phyloP scores from a whole-genome alignment of 2,113 vertebrate species.

The Hystrix brachyura region DNA sequence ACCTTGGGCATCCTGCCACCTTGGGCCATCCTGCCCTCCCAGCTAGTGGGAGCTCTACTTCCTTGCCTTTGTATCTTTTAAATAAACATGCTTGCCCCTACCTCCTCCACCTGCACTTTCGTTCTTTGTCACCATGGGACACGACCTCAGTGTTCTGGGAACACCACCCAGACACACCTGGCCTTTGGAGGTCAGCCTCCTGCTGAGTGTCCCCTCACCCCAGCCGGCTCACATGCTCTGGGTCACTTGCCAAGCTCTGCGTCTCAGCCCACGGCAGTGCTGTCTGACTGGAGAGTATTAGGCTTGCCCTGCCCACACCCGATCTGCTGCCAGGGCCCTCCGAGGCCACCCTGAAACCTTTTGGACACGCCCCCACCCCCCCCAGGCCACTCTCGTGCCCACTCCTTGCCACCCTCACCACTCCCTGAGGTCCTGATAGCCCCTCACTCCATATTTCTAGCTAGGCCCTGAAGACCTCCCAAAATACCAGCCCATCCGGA shows the following conservation, averaged over 20 bases:
- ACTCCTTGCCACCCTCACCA: rapidly evolving
- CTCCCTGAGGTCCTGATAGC: background rate
- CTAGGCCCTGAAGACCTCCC: background rate
- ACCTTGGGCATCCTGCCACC: background rate
- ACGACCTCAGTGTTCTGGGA: background rate
- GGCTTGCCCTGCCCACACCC: rapidly evolving
- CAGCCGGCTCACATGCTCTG: background rate
- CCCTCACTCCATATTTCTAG: rapidly evolving
- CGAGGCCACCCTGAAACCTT: background rate
- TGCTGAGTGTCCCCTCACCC: background rate
- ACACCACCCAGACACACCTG: background rate
- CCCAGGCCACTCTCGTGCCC: background rate
- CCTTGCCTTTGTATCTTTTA: background rate
- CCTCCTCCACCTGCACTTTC: background rate
- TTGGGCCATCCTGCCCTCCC: background rate
- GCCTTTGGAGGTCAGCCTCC: background rate
- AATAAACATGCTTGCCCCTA: background rate
- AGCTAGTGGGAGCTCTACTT: background rate
- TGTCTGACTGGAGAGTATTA: background rate
- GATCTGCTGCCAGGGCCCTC: background rate
- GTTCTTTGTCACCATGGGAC: background rate
- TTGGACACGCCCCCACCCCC: background rate
- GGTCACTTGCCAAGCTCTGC: rapidly evolving
- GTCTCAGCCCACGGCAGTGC: rapidly evolving
- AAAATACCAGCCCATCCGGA: rapidly evolving